Base-by-base conservation (phyloP, 2,113 vertebrate genomes). In the human (Homo sapiens) region DNA sequence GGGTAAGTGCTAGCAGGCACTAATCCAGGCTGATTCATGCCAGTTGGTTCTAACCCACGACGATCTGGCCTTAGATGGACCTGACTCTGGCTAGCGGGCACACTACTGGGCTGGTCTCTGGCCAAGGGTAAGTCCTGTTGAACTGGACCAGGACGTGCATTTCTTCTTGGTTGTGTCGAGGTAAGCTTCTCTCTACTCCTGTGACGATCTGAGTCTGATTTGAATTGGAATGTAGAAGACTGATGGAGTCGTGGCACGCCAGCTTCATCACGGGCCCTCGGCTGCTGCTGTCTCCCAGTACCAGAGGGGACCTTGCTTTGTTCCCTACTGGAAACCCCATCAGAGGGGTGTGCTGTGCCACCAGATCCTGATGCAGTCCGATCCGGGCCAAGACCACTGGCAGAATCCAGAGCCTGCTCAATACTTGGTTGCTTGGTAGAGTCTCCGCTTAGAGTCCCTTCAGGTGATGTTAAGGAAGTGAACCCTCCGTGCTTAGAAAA, bases 371-470 rank as follows among this genome's bases (percentile, higher is more conserved):
- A 3, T 8, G 30, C 32, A 75, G 43, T 22, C 93, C 50, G 48
- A 18, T 59, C 68, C 16, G 84, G n/a, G 43, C 25, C 83, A 0
- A 61, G 10, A 22, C 18, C 75, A 16, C 40, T 4, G 8, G 40
- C 3, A 22, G 59, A 78, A 23, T 55, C 89, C 10, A 5, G 3
- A 25, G 10, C 0, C 50, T 40, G 59, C 8, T 89, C 94, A 32
- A 6, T 0, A 11, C 73, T 40, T 2, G 61, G 17, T 2, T 2
- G 8, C 43, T 7, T 93, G 61, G n/a, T 3, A 13, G 66, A 13
- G 18, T 2, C 0, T 32, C 17, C 59, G 8, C 55, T 43, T 1
- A 40, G 11, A 86, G 3, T 7, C 1, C 0, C 0, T 5, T 94
- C 94, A 7, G 0, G 30, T 17, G 85, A 18, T 2, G 35, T 23